A percentile compares a stretch with the other conserved stretches of the same genome.
Conservation (phyloP, 2,113 vertebrate species). For the Candoia aspera region DNA sequence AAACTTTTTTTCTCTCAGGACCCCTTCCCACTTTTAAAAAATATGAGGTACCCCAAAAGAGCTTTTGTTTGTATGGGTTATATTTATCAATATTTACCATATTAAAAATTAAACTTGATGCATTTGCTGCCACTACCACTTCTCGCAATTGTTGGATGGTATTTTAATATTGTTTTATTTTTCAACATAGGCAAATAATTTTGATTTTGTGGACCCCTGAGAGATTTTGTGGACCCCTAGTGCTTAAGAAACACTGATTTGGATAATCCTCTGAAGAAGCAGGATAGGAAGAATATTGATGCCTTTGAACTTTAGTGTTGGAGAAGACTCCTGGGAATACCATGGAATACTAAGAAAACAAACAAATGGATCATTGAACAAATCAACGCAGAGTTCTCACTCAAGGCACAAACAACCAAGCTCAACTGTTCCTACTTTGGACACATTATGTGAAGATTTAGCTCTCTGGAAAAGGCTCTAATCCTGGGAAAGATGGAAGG, state of each 20-base stretch:
- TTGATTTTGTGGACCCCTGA: neutral
- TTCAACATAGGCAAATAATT: neutral
- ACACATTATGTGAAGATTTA: neutral
- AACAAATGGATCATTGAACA: neutral
- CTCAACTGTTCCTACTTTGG: neutral
- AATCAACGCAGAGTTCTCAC: neutral
- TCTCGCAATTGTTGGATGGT: neutral
- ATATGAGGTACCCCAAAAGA: neutral
- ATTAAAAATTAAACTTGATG: neutral
- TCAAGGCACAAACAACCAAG: neutral
- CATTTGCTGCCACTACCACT: neutral
- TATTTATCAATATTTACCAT: neutral
- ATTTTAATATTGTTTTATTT: neutral
- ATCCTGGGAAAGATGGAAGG: neutral
- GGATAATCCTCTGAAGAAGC: neutral
- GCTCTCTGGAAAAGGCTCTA: neutral
- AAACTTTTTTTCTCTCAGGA: neutral
- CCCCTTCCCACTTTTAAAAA: neutral
- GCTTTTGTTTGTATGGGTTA: neutral
- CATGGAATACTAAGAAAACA: neutral
- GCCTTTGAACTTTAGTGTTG: neutral
- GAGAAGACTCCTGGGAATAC: neutral
- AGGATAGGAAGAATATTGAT: neutral
- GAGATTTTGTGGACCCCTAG: no score
- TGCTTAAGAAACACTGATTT: neutral